phyloP scores from a whole-genome alignment of 1,140 invertebrate species.

The Zophobas atratus region DNA sequence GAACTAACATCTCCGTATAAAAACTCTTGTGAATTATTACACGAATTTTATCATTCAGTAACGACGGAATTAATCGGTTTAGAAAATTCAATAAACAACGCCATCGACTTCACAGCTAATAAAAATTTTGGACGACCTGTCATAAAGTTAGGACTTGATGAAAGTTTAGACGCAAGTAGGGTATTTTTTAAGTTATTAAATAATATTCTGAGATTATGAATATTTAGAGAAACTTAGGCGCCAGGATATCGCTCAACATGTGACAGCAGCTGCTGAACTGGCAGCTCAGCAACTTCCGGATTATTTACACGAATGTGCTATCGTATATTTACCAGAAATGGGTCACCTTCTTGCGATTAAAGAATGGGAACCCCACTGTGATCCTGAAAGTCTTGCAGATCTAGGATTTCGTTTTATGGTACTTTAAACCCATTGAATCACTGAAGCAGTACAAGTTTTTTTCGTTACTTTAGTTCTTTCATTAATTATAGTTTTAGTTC shows the following conservation, averaged over 20 bases:
- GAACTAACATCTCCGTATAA: constrained; percentile 58
- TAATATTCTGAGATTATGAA: background rate
- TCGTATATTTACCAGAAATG: constrained; percentile 86
- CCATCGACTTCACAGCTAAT: constrained; percentile 62
- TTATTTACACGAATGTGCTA: constrained; percentile 79
- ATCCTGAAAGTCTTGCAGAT: constrained; percentile 71
- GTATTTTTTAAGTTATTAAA: constrained; percentile 5
- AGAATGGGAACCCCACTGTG: constrained; percentile 72
- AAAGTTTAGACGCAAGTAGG: constrained; percentile 62
- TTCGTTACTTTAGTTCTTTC: too few relatives aligned
- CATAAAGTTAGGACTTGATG: constrained; percentile 63
- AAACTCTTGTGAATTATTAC: constrained; percentile 54
- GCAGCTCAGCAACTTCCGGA: constrained; percentile 79
- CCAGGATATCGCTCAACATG: constrained; percentile 71
- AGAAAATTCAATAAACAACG: constrained; percentile 60
- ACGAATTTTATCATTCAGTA: constrained; percentile 57
- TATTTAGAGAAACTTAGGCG: constrained; percentile 60
- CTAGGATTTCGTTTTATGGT: constrained; percentile 81
- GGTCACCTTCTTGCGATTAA: constrained; percentile 84
- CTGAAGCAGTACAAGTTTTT: too few relatives aligned
- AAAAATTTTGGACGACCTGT: constrained; percentile 54
- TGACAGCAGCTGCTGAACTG: constrained; percentile 77
- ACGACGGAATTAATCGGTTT: constrained; percentile 59
- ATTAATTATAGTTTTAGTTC: too few relatives aligned
- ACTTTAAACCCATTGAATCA: constrained; percentile 17